These are phyloP conservation scores for Andricus curvator DNA, from an alignment of 2,888 invertebrate species.

Conservation along the genomic window DNA sequence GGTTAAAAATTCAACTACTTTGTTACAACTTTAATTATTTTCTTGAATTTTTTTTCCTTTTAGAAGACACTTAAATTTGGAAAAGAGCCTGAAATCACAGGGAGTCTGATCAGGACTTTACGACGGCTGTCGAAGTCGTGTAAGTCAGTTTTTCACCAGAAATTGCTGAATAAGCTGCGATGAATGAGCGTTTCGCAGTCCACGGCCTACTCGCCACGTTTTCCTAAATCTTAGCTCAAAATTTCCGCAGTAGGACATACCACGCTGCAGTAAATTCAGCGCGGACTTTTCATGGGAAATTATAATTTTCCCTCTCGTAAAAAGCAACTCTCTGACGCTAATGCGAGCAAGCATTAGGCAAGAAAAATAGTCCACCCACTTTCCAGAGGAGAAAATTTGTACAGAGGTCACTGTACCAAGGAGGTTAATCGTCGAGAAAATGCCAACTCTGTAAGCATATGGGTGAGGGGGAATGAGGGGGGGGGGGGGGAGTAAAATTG, in stretches of 20 bases:
- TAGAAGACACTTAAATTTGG: too few relatives aligned
- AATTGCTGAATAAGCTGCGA: too few relatives aligned
- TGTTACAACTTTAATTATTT: too few relatives aligned
- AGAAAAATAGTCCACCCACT: slow-evolving; percentile 56
- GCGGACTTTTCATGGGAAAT: slow-evolving; percentile 55
- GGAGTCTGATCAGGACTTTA: too few relatives aligned
- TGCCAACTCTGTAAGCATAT: slow-evolving; percentile 51
- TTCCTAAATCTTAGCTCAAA: too few relatives aligned
- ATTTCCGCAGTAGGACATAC: slow-evolving; percentile 27
- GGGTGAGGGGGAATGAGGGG: not conserved
- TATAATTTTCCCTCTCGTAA: slow-evolving; percentile 58
- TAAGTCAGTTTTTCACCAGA: too few relatives aligned
- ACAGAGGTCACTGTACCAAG: slow-evolving; percentile 50
- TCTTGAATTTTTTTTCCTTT: too few relatives aligned
- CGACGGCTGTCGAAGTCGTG: too few relatives aligned
- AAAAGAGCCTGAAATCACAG: too few relatives aligned
- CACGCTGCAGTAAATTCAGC: slow-evolving; percentile 54
- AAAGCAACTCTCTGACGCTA: slow-evolving; percentile 57
- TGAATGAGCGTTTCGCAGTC: too few relatives aligned
- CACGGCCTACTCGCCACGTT: too few relatives aligned
- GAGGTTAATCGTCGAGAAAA: slow-evolving; percentile 61
- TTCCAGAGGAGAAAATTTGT: slow-evolving; percentile 53
- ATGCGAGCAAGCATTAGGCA: slow-evolving; percentile 59
- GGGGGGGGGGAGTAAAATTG: slow-evolving; percentile 41
- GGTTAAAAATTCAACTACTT: too few relatives aligned